Evolutionary conservation across 2,888 invertebrate genomes (phyloP).

Genomic region (Gisinianus flammeolus): DNA sequence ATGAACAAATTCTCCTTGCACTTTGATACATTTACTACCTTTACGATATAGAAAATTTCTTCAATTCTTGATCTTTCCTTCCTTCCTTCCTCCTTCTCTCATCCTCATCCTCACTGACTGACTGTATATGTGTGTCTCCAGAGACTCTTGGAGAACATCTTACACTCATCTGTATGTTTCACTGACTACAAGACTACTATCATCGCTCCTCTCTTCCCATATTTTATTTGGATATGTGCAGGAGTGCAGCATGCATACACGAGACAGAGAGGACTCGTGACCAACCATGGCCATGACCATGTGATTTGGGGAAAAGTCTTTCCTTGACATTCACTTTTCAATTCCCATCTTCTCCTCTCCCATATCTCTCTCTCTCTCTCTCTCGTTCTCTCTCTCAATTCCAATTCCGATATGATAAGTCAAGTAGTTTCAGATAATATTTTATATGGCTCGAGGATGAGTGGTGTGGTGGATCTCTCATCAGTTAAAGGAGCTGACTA

Average conservation of each 20-base stretch:
- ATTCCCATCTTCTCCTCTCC: background rate
- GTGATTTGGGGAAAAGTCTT: background rate
- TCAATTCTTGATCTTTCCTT: background rate
- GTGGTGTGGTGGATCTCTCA: slow-evolving; percentile 16
- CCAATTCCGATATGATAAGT: slow-evolving; percentile 23
- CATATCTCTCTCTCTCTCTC: background rate
- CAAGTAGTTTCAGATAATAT: slow-evolving; percentile 7
- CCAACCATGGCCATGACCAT: background rate
- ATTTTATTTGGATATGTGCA: too few relatives aligned
- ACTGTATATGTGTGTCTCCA: slow-evolving; percentile 8
- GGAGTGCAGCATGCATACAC: too few relatives aligned
- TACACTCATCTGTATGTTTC: background rate
- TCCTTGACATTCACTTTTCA: background rate
- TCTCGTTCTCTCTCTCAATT: slow-evolving; percentile 20
- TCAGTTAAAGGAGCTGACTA: background rate
- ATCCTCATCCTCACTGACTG: slow-evolving; percentile 4
- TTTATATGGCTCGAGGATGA: slow-evolving; percentile 25
- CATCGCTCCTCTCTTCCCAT: background rate
- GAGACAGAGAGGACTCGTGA: background rate
- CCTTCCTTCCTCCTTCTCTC: background rate
- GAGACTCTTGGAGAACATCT: slow-evolving; percentile 3
- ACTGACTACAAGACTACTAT: background rate
- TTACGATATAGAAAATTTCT: background rate
- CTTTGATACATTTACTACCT: background rate
- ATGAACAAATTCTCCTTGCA: slow-evolving; percentile 20